These are phyloP conservation scores for Momotus momota DNA, from an alignment of 2,797 vertebrate genomes.

Conservation along the genomic window DNA sequence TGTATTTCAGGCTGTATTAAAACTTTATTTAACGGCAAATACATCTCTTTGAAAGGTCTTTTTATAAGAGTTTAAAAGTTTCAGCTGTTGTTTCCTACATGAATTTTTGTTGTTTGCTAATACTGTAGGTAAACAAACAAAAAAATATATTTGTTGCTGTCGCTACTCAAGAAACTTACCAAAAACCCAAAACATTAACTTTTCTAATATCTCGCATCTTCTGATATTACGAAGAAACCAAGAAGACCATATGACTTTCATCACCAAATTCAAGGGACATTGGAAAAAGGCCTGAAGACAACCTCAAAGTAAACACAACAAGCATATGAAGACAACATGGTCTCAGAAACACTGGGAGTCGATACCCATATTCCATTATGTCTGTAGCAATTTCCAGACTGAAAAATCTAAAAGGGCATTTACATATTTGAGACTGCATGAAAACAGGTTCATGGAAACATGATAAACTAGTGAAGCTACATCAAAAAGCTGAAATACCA, in stretches of 20 bases:
- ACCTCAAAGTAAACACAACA: not conserved
- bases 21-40: not conserved
- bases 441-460: not conserved
- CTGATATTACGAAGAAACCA: not conserved
- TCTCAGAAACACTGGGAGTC: not conserved
- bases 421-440: not conserved
- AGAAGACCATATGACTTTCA: not conserved
- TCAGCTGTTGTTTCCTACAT: not conserved
- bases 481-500: not conserved
- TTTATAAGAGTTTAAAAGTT: not conserved
- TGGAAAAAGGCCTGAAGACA: not conserved
- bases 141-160: not conserved
- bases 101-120: not conserved
- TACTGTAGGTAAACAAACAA: not conserved
- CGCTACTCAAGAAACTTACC: not conserved
- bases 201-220: not conserved
- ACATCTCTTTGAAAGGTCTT: not conserved
- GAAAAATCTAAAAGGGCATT: not conserved
- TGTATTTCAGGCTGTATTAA: not conserved
- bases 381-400: not conserved
- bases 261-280: not conserved
- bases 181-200: not conserved
- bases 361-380: not conserved
- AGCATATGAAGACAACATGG: rapidly evolving
- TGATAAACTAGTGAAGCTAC: not conserved